Evolutionary conservation across 2,113 vertebrate species (phyloP), one percentile per base, ranked within the genome.

Genomic region (Poeciliopsis prolifica): DNA sequence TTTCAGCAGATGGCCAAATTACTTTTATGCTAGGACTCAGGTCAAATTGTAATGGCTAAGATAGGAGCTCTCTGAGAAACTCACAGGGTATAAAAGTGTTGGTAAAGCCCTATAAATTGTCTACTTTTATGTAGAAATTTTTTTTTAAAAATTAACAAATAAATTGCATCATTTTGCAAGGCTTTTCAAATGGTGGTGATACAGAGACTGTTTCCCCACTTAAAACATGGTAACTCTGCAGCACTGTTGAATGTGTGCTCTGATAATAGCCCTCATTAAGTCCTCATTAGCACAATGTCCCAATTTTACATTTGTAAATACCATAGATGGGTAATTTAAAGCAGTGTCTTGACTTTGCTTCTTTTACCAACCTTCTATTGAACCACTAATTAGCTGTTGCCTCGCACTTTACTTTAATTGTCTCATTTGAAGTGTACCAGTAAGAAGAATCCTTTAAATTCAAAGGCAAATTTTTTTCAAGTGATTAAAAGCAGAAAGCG

Each of bases 231-330:
- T 3, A 61, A 69, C 35, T 67, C n/a, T 72, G 68, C 73, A 54
- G 65, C 40, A 65, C 66, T 28, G 63, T 60, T 37, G 37, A 73
- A 60, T 77, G 40, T 33, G 30, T 66, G 42, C 70, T 75, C 72
- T 69, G 70, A 81, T 73, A 87, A 85, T 77, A 64, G 68, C 63
- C 37, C 60, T 77, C 69, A 80, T 88, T 86, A 86, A 74, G 14
- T 48, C 26, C 67, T 82, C 68, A 75, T 88, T 88, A 80, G 71
- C 33, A 17, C 61, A 67, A 44, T 51, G 35, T 70, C 62, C 74
- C 42, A 15, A 22, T 74, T 89, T 79, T 76, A 71, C 54, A 86
- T 79, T 74, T 74, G 35, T 69, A 75, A 85, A 84, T 77, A 83
- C 22, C 48, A 61, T 61, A 82, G 42, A 89, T 78, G 68, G 35